Percentiles rank a stretch among this genome's conserved stretches.
Evolutionary conservation across 2,113 vertebrate genomes (phyloP).

Genomic region (Columba janthina): DNA sequence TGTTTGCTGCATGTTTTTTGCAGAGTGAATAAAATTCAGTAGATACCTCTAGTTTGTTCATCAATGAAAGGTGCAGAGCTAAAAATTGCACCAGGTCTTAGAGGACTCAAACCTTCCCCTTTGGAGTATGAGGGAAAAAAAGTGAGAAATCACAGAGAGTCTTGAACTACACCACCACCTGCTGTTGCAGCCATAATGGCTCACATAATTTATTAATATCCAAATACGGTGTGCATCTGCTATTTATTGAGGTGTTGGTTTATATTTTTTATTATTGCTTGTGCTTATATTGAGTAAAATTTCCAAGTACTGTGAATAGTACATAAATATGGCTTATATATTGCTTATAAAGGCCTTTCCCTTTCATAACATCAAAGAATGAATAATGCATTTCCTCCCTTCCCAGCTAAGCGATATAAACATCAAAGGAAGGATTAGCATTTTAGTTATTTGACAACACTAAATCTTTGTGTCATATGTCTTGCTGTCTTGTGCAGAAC

Average conservation of each 20-base stretch:
- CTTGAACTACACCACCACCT: slow-evolving; percentile 57
- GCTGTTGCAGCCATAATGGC: slow-evolving; percentile 45
- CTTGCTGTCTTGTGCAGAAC: slow-evolving; percentile 7
- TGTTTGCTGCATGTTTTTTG: background rate
- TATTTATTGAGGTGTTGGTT: slow-evolving; percentile 45
- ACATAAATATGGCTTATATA: slow-evolving; percentile 34
- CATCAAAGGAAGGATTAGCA: slow-evolving; percentile 59
- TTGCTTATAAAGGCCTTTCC: slow-evolving; percentile 30
- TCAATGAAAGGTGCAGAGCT: background rate
- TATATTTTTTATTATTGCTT: slow-evolving; percentile 6
- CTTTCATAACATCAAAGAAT: slow-evolving; percentile 28
- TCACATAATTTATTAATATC: slow-evolving; percentile 57
- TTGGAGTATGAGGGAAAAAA: background rate
- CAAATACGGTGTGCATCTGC: slow-evolving; percentile 21
- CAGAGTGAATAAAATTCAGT: background rate
- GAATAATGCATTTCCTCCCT: slow-evolving; percentile 47
- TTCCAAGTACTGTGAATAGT: background rate
- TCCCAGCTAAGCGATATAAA: slow-evolving; percentile 45
- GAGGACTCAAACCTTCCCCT: background rate
- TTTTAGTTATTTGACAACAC: slow-evolving; percentile 28
- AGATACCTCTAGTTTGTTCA: background rate
- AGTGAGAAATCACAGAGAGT: slow-evolving; percentile 4
- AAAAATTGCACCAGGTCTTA: background rate
- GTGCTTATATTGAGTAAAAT: background rate
- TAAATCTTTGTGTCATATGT: slow-evolving; percentile 43